phyloP scores from a whole-genome alignment of 1,140 invertebrate genomes.

The Pseudoatta argentina region DNA sequence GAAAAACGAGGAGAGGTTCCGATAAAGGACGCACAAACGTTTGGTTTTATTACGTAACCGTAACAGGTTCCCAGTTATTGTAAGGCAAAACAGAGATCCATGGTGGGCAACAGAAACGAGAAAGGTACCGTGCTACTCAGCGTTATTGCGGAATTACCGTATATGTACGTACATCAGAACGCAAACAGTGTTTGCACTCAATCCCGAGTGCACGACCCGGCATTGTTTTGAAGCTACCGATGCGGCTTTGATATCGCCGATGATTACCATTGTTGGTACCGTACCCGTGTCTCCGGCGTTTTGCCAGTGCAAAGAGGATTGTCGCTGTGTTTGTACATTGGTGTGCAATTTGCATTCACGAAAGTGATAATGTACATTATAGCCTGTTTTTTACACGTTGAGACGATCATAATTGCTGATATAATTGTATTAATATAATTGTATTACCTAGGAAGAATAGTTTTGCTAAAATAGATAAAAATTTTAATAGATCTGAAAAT shows the following conservation, averaged over 20 bases:
- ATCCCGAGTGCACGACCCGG: slow-evolving; percentile 52
- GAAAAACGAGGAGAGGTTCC: background rate
- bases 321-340: slow-evolving; percentile 28
- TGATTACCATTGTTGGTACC: slow-evolving; percentile 58
- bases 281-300: slow-evolving; percentile 35
- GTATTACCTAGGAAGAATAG: too few relatives aligned
- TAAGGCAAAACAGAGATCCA: slow-evolving; percentile 23
- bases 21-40: slow-evolving; percentile 36
- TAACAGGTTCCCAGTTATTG: slow-evolving; percentile 72
- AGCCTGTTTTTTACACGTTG: background rate
- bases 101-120: background rate
- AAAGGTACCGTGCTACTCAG: slow-evolving; percentile 58
- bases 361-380: slow-evolving; percentile 21
- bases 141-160: slow-evolving; percentile 74
- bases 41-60: slow-evolving; percentile 62
- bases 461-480: too few relatives aligned
- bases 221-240: slow-evolving; percentile 59
- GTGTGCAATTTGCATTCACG: background rate
- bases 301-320: slow-evolving; percentile 19
- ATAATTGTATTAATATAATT: background rate
- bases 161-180: slow-evolving; percentile 61
- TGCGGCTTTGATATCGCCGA: slow-evolving; percentile 66
- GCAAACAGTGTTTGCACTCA: slow-evolving; percentile 64
- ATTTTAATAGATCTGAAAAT: too few relatives aligned
- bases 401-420: background rate